Evolutionary conservation across 2,113 vertebrate species (phyloP).

Genomic region (Orientallactaga bullata): DNA sequence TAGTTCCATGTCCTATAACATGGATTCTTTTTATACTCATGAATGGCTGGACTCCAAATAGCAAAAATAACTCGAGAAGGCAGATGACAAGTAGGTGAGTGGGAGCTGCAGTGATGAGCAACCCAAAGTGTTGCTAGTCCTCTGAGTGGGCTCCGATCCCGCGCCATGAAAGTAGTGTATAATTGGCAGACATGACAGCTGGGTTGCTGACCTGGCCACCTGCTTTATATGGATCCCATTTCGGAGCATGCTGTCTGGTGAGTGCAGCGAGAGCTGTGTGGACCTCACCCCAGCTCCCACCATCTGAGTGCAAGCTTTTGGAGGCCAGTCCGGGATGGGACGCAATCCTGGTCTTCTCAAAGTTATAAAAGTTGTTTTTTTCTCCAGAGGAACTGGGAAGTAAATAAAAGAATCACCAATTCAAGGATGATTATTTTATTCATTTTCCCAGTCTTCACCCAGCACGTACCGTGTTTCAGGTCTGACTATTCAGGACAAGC

Average conservation of each 20-base stretch:
- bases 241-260: background rate
- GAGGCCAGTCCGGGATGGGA: background rate
- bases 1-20: conserved; percentile 46
- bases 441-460: background rate
- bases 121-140: background rate
- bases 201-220: background rate
- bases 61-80: conserved; percentile 60
- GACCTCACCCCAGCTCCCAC: background rate
- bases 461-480: background rate
- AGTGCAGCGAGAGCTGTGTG: background rate
- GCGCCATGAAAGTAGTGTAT: background rate
- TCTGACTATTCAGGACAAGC: background rate
- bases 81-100: conserved; percentile 54
- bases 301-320: background rate
- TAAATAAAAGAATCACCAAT: background rate
- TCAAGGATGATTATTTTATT: background rate
- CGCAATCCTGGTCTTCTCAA: background rate
- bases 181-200: background rate
- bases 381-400: background rate
- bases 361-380: conserved; percentile 26
- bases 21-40: conserved; percentile 64
- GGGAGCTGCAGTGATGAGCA: background rate
- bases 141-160: background rate
- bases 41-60: conserved; percentile 51
- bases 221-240: background rate